Evolutionary conservation across 2,797 vertebrate genomes (phyloP).

Genomic region (Masticophis lateralis): DNA sequence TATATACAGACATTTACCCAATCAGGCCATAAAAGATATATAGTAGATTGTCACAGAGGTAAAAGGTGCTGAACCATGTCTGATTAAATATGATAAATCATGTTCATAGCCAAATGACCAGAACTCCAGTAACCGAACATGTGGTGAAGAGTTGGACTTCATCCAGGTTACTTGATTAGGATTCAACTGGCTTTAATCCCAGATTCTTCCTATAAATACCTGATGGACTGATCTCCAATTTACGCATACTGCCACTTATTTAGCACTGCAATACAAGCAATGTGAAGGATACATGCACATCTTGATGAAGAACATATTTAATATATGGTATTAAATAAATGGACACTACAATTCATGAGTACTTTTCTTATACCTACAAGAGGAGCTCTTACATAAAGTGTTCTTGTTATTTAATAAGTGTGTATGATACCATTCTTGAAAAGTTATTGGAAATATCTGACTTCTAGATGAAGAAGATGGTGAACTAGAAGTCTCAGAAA

Average conservation of each 20-base stretch:
- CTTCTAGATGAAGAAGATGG: neutral
- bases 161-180: neutral
- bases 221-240: neutral
- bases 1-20: neutral
- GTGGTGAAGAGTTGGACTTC: neutral
- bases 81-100: slow-evolving; percentile 2
- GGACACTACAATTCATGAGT: neutral
- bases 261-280: neutral
- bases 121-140: neutral
- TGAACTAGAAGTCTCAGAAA: neutral
- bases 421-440: neutral
- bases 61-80: neutral
- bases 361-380: neutral
- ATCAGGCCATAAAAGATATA: neutral
- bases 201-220: slow-evolving; percentile 17
- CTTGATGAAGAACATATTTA: slow-evolving; percentile 1
- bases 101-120: neutral
- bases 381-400: neutral
- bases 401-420: neutral
- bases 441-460: neutral
- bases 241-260: neutral
- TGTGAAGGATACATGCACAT: neutral
- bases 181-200: slow-evolving; percentile 4
- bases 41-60: neutral
- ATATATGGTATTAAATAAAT: slow-evolving; percentile 8